Conservation (phyloP, 2,797 vertebrate species). For the Pterois miles region DNA sequence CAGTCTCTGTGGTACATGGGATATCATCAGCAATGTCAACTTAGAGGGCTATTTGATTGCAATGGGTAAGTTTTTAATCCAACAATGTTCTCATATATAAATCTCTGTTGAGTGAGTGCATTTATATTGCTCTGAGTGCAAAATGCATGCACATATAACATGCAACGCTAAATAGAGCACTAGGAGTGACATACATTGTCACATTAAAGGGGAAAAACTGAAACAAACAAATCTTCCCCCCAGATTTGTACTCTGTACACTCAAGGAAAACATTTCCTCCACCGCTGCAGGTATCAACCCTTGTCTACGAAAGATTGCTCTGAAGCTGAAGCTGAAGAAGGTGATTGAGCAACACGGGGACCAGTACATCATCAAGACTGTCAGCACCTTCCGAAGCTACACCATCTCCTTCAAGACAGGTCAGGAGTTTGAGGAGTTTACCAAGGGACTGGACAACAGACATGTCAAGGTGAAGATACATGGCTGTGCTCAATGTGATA, state of each 20-base stretch:
- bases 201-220: background rate
- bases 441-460: slow-evolving; percentile 88
- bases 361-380: slow-evolving; percentile 83
- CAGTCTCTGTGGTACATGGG: slow-evolving; percentile 89
- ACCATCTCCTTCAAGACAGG: slow-evolving; percentile 82
- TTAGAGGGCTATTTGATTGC: slow-evolving; percentile 89
- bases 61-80: slow-evolving; percentile 82
- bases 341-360: slow-evolving; percentile 86
- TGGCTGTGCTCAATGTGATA: background rate
- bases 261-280: background rate
- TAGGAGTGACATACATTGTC: background rate
- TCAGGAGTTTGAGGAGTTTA: slow-evolving; percentile 90
- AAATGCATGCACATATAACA: background rate
- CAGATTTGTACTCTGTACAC: background rate
- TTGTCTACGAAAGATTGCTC: slow-evolving; percentile 84
- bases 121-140: background rate
- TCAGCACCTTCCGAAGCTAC: slow-evolving; percentile 86
- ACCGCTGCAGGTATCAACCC: slow-evolving; percentile 81
- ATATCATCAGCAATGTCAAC: slow-evolving; percentile 88
- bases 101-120: background rate
- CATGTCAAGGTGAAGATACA: slow-evolving; percentile 84
- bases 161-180: background rate
- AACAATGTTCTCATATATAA: background rate
- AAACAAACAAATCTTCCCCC: background rate
- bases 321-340: slow-evolving; percentile 86